Evolutionary conservation across 2,797 vertebrate species (phyloP).

Genomic region (Esox masquinongy): DNA sequence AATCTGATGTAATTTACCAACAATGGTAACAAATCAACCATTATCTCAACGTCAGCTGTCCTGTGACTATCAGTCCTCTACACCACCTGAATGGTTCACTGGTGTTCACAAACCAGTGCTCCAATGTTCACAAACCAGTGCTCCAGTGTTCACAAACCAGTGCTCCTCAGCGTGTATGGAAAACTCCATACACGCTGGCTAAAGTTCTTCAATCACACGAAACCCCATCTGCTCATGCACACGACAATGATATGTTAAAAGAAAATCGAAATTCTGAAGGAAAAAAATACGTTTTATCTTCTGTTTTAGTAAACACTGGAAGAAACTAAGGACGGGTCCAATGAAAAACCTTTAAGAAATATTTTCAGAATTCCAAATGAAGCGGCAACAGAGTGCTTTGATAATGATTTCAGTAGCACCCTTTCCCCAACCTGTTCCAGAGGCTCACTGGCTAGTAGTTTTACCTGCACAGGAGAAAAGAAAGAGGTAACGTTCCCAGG

Average conservation of each 20-base stretch:
- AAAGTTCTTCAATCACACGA: neutral
- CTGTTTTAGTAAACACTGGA: constrained; percentile 32
- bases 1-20: neutral
- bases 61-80: neutral
- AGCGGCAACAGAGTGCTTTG: constrained; percentile 5
- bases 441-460: constrained; percentile 11
- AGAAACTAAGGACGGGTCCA: constrained; percentile 14
- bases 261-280: neutral
- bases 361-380: constrained; percentile 14
- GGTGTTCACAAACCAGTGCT: neutral
- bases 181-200: neutral
- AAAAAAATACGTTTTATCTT: constrained; percentile 16
- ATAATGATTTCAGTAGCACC: constrained; percentile 16
- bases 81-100: neutral
- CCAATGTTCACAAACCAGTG: too few relatives aligned
- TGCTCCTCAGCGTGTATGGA: neutral
- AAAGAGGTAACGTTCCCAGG: constrained; percentile 80
- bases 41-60: neutral
- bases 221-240: neutral
- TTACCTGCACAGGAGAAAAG: constrained; percentile 80
- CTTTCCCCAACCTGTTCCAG: constrained; percentile 25
- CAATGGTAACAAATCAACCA: neutral
- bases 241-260: neutral
- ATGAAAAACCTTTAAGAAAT: neutral
- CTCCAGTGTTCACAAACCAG: neutral